These are phyloP conservation scores for Drosophila phalerata DNA, from an alignment of 2,888 invertebrate genomes.

Conservation along the genomic window DNA sequence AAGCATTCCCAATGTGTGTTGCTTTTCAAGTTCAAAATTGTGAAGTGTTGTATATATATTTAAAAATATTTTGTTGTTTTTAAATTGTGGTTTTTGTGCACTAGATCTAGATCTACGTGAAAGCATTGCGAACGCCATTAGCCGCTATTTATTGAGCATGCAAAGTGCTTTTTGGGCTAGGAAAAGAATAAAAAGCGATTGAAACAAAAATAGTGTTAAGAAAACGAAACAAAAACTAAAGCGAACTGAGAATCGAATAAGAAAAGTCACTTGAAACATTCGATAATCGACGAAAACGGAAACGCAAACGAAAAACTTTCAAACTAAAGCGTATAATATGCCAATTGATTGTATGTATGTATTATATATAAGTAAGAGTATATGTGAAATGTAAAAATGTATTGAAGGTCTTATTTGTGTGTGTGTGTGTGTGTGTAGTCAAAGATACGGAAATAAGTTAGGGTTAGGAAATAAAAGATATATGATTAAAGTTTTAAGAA, in stretches of 20 bases:
- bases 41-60: conserved; percentile 35
- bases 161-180: conserved; percentile 64
- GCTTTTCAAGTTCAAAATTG: conserved; percentile 40
- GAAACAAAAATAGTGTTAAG: conserved; percentile 23
- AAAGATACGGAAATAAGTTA: conserved; percentile 43
- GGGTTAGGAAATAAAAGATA: conserved; percentile 33
- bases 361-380: conserved; percentile 14
- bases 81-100: conserved; percentile 51
- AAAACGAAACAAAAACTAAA: conserved; percentile 25
- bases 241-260: conserved; percentile 26
- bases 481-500: conserved; percentile 33
- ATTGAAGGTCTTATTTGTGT: conserved; percentile 29
- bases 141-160: conserved; percentile 63
- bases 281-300: conserved; percentile 30
- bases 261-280: conserved; percentile 44
- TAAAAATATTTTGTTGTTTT: conserved; percentile 3
- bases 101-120: conserved; percentile 57
- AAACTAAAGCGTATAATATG: conserved; percentile 41
- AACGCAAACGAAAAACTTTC: conserved; percentile 37
- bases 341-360: conserved; percentile 55
- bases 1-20: conserved; percentile 37
- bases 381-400: conserved; percentile 40
- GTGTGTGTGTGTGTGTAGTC: conserved; percentile 9
- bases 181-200: conserved; percentile 33
- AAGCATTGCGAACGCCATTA: conserved; percentile 67